Conservation (phyloP, 1,140 invertebrate genomes). For the Scaptomyza montana region DNA sequence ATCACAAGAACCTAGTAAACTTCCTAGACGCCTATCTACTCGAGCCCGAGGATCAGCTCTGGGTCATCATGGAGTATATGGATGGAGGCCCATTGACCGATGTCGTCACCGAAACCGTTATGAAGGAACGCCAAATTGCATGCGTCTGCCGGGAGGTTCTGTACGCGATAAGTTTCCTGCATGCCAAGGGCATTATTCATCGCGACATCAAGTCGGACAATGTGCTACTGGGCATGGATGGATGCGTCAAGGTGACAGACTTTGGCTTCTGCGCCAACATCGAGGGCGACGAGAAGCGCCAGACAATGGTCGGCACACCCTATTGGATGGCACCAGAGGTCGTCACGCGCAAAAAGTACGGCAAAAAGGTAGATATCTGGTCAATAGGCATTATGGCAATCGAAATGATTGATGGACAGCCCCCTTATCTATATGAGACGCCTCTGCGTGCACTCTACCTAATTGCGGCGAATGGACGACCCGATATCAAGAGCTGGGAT, state of each 20-base stretch:
- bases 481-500: constrained; percentile 93
- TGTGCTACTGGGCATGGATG: constrained; percentile 97
- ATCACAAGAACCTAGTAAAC: constrained; percentile 98
- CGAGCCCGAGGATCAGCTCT: constrained; percentile 94
- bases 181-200: constrained; percentile 95
- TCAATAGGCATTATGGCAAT: constrained; percentile 97
- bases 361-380: constrained; percentile 98
- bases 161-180: constrained; percentile 96
- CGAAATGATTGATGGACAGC: constrained; percentile 99
- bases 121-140: constrained; percentile 98
- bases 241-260: constrained; percentile 98
- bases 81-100: constrained; percentile 98
- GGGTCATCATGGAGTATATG: constrained; percentile 97
- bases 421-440: constrained; percentile 97
- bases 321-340: constrained; percentile 96
- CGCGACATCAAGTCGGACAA: constrained; percentile 99
- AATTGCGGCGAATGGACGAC: constrained; percentile 97
- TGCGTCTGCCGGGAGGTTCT: constrained; percentile 96
- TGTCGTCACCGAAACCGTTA: constrained; percentile 98
- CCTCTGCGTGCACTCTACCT: constrained; percentile 97
- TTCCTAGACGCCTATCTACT: constrained; percentile 95
- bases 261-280: constrained; percentile 98
- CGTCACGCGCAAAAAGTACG: constrained; percentile 92
- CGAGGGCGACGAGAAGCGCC: constrained; percentile 95
- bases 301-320: constrained; percentile 97